These are phyloP conservation scores for Diabrotica undecimpunctata DNA, from an alignment of 1,140 invertebrate species.

Conservation along the genomic window DNA sequence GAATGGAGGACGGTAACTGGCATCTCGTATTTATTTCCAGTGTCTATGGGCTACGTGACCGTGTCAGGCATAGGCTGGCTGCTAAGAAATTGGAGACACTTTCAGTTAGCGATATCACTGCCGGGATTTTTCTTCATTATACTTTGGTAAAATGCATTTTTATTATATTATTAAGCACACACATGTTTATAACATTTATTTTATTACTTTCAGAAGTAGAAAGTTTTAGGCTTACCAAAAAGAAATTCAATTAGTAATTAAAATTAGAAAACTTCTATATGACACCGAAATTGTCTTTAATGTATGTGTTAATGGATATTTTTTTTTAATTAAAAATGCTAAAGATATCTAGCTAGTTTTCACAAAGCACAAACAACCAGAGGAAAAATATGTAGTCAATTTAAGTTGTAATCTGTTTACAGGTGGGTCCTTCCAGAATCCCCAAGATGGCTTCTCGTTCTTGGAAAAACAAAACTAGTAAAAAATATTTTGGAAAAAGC, in stretches of 20 bases:
- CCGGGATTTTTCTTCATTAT: constrained; percentile 63
- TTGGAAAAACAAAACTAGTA: constrained; percentile 67
- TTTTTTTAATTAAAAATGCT: too few relatives aligned
- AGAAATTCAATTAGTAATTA: too few relatives aligned
- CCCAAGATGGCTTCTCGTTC: constrained; percentile 75
- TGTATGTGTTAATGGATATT: too few relatives aligned
- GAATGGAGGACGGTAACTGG: constrained; percentile 70
- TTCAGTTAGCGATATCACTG: constrained; percentile 69
- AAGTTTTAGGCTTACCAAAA: too few relatives aligned
- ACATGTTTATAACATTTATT: too few relatives aligned
- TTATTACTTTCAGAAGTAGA: too few relatives aligned
- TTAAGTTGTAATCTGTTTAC: neutral
- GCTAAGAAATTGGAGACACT: constrained; percentile 66
- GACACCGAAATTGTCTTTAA: too few relatives aligned
- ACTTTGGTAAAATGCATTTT: constrained; percentile 54
- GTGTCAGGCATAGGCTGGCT: constrained; percentile 68
- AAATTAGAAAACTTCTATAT: too few relatives aligned
- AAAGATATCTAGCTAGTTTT: too few relatives aligned
- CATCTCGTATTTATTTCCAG: constrained; percentile 69
- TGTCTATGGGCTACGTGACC: constrained; percentile 67
- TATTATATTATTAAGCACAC: neutral
- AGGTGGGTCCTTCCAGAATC: constrained; percentile 80
- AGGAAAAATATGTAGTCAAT: too few relatives aligned
- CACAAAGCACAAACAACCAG: too few relatives aligned
- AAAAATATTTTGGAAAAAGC: constrained; percentile 65